A percentile compares a stretch with the other conserved stretches of the same genome.
Evolutionary conservation across 2,113 vertebrate species (phyloP).

Genomic region (Crotalus helleri): DNA sequence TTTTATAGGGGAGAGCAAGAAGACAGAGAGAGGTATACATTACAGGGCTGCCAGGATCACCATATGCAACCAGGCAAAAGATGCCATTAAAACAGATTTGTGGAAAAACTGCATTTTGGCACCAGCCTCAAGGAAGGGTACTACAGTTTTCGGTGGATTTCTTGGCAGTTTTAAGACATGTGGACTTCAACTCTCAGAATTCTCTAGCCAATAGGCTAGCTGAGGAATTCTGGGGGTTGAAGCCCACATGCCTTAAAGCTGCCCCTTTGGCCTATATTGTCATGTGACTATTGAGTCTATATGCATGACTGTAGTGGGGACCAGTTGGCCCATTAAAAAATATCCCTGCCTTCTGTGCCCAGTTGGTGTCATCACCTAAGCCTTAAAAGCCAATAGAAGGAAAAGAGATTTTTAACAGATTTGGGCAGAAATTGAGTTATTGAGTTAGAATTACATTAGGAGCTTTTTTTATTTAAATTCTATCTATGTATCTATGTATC

Average conservation of each 20-base stretch:
- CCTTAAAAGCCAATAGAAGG: background rate
- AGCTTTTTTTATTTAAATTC: background rate
- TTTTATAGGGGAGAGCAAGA: too few species aligned
- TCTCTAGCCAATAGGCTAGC: background rate
- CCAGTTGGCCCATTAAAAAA: background rate
- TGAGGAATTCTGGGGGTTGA: background rate
- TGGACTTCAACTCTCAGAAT: background rate
- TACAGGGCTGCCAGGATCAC: background rate
- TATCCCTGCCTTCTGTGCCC: background rate
- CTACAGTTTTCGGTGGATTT: background rate
- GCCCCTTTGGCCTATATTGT: background rate
- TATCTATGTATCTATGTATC: fast-evolving
- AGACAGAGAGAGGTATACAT: background rate
- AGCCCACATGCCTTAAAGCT: background rate
- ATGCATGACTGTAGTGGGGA: too few species aligned
- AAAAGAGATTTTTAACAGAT: background rate
- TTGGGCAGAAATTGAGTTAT: background rate
- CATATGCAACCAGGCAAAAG: background rate
- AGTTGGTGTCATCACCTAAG: background rate
- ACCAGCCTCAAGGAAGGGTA: background rate
- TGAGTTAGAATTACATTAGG: background rate
- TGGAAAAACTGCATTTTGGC: background rate
- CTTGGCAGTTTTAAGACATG: background rate
- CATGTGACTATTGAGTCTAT: background rate
- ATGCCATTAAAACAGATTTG: background rate